These are phyloP conservation scores for Papilio helenus DNA, from an alignment of 1,140 invertebrate species.

Conservation along the genomic window DNA sequence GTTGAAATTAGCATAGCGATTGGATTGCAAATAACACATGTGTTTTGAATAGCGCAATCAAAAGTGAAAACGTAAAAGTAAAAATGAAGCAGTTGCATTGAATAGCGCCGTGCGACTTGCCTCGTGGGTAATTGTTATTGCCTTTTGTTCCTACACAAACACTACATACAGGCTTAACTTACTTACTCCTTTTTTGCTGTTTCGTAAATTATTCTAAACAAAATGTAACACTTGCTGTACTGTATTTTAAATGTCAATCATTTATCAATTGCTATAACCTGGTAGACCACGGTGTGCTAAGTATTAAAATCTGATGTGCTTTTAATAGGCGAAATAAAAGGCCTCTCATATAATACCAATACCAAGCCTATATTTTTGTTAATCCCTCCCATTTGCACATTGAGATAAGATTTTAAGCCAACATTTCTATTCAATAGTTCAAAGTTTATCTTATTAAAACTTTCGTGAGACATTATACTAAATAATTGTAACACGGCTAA, in stretches of 20 bases:
- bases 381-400: too few species aligned
- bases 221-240: conserved; percentile 6
- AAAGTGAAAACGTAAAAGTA: conserved; percentile 35
- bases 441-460: too few species aligned
- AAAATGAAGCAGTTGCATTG: conserved; percentile 30
- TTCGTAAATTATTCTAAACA: background rate
- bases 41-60: conserved; percentile 22
- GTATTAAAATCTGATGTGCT: too few species aligned
- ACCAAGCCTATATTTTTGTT: too few species aligned
- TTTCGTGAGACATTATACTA: too few species aligned
- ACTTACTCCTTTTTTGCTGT: background rate
- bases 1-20: background rate
- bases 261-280: background rate
- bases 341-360: too few species aligned
- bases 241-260: background rate
- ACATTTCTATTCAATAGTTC: too few species aligned
- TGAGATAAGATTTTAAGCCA: too few species aligned
- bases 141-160: conserved; percentile 14
- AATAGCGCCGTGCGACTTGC: conserved; percentile 34
- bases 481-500: too few species aligned
- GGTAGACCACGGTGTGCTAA: too few species aligned
- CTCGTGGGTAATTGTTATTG: conserved; percentile 7
- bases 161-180: background rate
- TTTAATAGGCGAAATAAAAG: too few species aligned
- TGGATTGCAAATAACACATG: conserved; percentile 17